Percentiles rank a stretch among this genome's conserved stretches.
phyloP scores from a whole-genome alignment of 2,888 invertebrate species.

The Neoitamus cyanurus region DNA sequence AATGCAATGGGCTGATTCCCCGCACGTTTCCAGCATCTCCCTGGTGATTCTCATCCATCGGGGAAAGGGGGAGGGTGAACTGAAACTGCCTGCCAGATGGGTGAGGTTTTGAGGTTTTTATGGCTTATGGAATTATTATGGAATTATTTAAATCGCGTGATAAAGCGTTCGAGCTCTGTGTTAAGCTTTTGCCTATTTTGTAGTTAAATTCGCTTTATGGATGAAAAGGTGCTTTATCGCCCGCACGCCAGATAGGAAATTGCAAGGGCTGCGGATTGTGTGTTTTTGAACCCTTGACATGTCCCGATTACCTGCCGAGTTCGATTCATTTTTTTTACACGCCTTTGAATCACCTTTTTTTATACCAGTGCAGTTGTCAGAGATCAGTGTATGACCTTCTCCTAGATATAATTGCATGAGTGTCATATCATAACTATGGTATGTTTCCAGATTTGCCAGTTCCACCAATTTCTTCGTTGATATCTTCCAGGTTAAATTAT shows the following conservation, averaged over 20 bases:
- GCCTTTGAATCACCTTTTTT: not conserved
- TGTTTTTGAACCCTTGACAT: not conserved
- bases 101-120: conserved; percentile 27
- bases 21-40: not conserved
- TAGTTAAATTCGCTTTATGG: not conserved
- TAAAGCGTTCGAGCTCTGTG: not conserved
- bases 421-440: too few relatives aligned
- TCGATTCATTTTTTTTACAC: not conserved
- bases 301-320: not conserved
- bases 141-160: conserved; percentile 36
- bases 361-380: too few relatives aligned
- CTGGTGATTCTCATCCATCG: not conserved
- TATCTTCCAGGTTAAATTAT: too few relatives aligned
- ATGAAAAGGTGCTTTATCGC: not conserved
- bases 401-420: too few relatives aligned
- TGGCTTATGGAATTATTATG: conserved; percentile 34
- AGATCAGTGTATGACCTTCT: too few relatives aligned
- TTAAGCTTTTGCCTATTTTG: not conserved
- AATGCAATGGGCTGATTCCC: conserved; percentile 8
- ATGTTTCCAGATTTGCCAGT: too few relatives aligned
- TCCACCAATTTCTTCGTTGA: too few relatives aligned
- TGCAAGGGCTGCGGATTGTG: not conserved
- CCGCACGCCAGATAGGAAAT: not conserved
- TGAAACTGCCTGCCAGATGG: not conserved
- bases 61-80: not conserved